phyloP scores from a whole-genome alignment of 2,888 invertebrate genomes.

The Spodoptera picta region DNA sequence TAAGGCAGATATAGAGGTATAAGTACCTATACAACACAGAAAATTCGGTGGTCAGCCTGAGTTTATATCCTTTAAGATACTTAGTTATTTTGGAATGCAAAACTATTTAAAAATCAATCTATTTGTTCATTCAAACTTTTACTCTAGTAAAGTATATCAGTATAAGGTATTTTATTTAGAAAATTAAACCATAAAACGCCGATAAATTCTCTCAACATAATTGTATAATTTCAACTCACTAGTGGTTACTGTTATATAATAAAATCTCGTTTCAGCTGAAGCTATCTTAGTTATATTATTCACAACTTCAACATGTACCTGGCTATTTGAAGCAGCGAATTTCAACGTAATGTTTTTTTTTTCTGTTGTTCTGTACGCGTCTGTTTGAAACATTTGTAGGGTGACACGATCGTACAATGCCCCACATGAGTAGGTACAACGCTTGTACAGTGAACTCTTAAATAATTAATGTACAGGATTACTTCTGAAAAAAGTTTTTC shows the following conservation, averaged over 20 bases:
- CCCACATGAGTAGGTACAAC: conserved; percentile 34
- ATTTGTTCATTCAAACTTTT: too few species aligned
- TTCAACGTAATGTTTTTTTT: neutral
- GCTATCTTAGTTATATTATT: conserved; percentile 13
- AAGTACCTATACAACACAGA: too few species aligned
- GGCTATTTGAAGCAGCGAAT: neutral
- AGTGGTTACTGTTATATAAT: conserved; percentile 9
- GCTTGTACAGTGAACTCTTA: conserved; percentile 53
- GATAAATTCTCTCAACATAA: neutral
- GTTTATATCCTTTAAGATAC: too few species aligned
- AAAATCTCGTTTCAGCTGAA: conserved; percentile 40
- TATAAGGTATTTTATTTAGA: too few species aligned
- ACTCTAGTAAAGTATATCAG: too few species aligned
- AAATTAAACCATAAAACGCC: neutral
- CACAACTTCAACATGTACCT: too few species aligned
- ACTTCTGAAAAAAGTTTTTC: conserved; percentile 66
- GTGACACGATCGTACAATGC: conserved; percentile 16
- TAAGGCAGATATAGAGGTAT: too few species aligned
- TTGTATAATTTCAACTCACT: conserved; percentile 18
- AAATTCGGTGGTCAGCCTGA: too few species aligned
- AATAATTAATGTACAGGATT: conserved; percentile 69
- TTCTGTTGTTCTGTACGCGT: conserved; percentile 23
- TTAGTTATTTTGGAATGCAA: too few species aligned
- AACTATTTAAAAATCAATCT: too few species aligned
- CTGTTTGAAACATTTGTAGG: conserved; percentile 23